Evolutionary conservation across 2,113 vertebrate species (phyloP).

Genomic region (Cinclus mexicanus): DNA sequence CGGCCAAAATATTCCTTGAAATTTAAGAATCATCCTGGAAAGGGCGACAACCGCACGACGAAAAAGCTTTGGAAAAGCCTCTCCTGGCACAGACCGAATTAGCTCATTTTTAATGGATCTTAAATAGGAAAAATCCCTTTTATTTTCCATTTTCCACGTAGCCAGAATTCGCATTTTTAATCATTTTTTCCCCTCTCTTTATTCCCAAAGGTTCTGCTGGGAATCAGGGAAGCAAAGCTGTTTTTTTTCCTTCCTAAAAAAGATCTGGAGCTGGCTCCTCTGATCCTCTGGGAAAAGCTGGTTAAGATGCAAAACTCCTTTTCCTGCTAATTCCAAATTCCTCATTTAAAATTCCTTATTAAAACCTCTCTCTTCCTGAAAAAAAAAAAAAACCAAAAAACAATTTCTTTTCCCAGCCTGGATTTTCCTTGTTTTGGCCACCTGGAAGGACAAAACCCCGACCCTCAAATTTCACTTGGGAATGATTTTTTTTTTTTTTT

Average conservation of each 20-base stretch:
- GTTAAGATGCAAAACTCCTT: background rate
- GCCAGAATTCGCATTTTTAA: background rate
- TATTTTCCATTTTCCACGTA: background rate
- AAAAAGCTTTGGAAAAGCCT: background rate
- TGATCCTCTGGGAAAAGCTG: background rate
- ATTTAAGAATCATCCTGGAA: background rate
- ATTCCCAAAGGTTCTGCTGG: background rate
- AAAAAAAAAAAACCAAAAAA: too few relatives aligned
- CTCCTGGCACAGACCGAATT: fast-evolving
- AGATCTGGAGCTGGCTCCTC: background rate
- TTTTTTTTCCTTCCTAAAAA: background rate
- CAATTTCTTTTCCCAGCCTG: background rate
- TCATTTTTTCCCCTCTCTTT: fast-evolving
- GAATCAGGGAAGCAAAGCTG: background rate
- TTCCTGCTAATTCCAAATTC: background rate
- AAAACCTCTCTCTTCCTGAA: background rate
- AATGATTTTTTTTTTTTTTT: background rate
- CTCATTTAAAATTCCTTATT: background rate
- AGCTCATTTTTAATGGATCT: background rate
- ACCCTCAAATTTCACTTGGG: background rate
- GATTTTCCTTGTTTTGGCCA: background rate
- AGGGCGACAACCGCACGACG: fast-evolving
- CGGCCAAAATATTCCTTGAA: background rate
- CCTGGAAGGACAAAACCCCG: background rate
- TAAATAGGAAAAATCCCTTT: fast-evolving